Conservation (phyloP, 2,113 vertebrate genomes). For the Gymnocephalus cernua region DNA sequence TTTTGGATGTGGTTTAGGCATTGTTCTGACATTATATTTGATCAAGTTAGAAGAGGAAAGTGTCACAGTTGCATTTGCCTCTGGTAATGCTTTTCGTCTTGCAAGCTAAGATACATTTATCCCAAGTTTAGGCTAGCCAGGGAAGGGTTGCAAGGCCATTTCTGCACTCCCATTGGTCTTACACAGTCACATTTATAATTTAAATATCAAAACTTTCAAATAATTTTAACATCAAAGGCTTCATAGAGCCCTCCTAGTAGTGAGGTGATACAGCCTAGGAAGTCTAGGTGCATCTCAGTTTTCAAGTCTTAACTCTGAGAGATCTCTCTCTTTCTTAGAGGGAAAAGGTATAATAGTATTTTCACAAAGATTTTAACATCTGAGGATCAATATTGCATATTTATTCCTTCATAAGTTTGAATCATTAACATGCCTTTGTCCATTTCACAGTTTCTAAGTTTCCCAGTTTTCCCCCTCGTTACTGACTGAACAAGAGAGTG, state of each 20-base stretch:
- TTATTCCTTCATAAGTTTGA: slow-evolving; percentile 20
- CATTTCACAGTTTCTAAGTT: slow-evolving; percentile 39
- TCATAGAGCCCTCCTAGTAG: neutral
- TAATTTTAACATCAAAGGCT: neutral
- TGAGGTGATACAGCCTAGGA: neutral
- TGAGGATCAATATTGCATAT: slow-evolving; percentile 37
- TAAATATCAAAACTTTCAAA: neutral
- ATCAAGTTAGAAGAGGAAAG: too few relatives aligned
- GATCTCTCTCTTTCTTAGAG: neutral
- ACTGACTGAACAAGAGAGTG: slow-evolving; percentile 60
- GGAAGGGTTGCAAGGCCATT: too few relatives aligned
- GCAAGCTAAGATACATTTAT: neutral
- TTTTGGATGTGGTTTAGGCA: too few relatives aligned
- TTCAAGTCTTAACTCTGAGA: neutral
- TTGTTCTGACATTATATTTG: too few relatives aligned
- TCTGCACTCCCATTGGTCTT: too few relatives aligned
- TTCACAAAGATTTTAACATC: slow-evolving; percentile 41
- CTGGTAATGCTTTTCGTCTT: neutral
- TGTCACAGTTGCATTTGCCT: too few relatives aligned
- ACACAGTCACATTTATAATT: neutral
- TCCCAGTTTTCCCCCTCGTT: neutral
- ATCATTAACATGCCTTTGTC: slow-evolving; percentile 41
- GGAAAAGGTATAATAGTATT: slow-evolving; percentile 27
- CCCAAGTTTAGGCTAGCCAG: neutral
- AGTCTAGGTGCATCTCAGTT: neutral